These are phyloP conservation scores for Lepidurus arcticus DNA, from an alignment of 1,140 invertebrate species.

Conservation along the genomic window DNA sequence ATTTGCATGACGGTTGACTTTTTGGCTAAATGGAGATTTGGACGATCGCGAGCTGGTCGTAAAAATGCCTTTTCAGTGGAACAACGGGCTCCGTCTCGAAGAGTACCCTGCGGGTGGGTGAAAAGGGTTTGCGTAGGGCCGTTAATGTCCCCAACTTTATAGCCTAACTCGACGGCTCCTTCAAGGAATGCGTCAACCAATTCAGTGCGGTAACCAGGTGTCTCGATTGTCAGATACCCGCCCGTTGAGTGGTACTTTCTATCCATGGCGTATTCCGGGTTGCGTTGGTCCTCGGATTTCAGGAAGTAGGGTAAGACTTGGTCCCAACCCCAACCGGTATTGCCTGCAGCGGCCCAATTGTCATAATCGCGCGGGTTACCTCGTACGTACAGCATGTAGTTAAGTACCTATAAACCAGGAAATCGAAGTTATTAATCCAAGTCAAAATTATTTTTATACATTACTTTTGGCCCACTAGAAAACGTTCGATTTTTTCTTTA, in stretches of 20 bases:
- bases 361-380: slow-evolving; percentile 89
- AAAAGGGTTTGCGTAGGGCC: slow-evolving; percentile 66
- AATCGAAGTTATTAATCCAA: not conserved
- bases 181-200: slow-evolving; percentile 72
- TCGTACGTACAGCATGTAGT: slow-evolving; percentile 91
- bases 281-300: slow-evolving; percentile 81
- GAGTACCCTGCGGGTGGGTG: slow-evolving; percentile 62
- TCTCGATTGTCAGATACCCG: slow-evolving; percentile 77
- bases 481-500: no score
- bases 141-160: slow-evolving; percentile 72
- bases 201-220: slow-evolving; percentile 71
- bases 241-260: slow-evolving; percentile 68
- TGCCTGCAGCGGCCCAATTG: slow-evolving; percentile 77
- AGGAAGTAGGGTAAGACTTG: slow-evolving; percentile 80
- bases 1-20: slow-evolving; percentile 68
- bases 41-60: slow-evolving; percentile 65
- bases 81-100: slow-evolving; percentile 76
- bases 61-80: slow-evolving; percentile 84
- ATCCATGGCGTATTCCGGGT: slow-evolving; percentile 62
- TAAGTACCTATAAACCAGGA: slow-evolving; percentile 57
- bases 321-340: slow-evolving; percentile 82
- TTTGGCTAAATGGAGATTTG: slow-evolving; percentile 75
- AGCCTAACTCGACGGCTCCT: slow-evolving; percentile 71
- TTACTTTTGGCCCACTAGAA: no score
- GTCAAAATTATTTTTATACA: not conserved